Base-by-base conservation (phyloP, 2,113 vertebrate species). In the Lates calcarifer region DNA sequence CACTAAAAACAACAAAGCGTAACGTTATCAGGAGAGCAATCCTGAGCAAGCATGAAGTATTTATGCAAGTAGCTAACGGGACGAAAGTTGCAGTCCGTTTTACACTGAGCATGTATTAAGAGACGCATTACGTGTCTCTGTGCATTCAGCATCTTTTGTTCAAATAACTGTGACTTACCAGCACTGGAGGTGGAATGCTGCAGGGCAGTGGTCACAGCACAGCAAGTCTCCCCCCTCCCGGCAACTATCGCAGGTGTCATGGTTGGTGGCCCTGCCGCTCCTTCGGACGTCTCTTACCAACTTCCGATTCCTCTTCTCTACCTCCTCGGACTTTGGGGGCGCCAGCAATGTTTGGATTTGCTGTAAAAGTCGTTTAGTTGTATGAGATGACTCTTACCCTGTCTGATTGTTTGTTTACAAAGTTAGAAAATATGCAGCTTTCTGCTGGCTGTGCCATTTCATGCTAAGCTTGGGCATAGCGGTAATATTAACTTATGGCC, bases 231-330 rank as follows among this genome's bases (percentile, higher is more conserved):
- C 97, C 76, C 97, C 97, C 92, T 99, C 97, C 90, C 97, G 95
- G 95, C 97, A 99, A 88, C 97, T 99, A 89, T 99, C 97, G 87
- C 97, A 98, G 95, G 97, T 98, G 94, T 99, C 97, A 89, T 98
- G 97, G 95, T 99, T 98, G 85, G 97, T 98, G 93, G 97, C 97
- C 91, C 97, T 92, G 89, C 97, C 97, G 91, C 96, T 98, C 86
- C 97, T 95, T 92, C 97, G 94, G 64, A 96, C 96, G 93, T 98
- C 97, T 91, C 97, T 95, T 86, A 96, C 97, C 69, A 96, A 94
- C 94, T 96, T 96, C 90, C 96, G 94, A 92, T 87, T 94, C 92
- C 95, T 95, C 92, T 97, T 98, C 83, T 98, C 97, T 26, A 96
- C 94, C 74, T 98, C 97, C 84, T 98, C 97, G 22, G 97, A 97